Percentiles rank a stretch among this genome's conserved stretches.
phyloP scores from a whole-genome alignment of 2,888 invertebrate species.

The Athripsodes cinereus region DNA sequence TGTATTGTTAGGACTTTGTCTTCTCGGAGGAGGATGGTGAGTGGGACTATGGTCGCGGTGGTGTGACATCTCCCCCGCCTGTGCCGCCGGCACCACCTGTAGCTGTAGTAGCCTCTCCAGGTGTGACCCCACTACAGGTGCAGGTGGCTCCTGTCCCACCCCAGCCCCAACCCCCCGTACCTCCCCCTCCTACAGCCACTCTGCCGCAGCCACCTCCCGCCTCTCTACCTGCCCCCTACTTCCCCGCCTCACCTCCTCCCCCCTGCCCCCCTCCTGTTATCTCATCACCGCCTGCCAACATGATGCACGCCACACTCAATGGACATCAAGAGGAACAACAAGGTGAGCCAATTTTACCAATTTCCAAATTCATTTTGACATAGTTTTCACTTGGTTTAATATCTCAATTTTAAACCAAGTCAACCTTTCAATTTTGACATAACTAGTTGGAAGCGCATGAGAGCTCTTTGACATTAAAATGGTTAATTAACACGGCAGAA shows the following conservation, averaged over 20 bases:
- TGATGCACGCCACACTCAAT: constrained; percentile 26
- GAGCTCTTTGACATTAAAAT: too few species aligned
- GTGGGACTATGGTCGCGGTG: constrained; percentile 19
- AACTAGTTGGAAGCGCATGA: too few species aligned
- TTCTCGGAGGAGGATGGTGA: constrained; percentile 54
- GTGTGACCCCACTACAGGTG: constrained; percentile 29
- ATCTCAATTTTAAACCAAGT: too few species aligned
- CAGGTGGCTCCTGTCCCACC: constrained; percentile 29
- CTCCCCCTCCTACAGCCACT: constrained; percentile 3
- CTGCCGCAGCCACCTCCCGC: constrained; percentile 16
- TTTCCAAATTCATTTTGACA: too few species aligned
- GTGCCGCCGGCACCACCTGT: constrained; percentile 29
- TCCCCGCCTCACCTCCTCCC: constrained; percentile 35
- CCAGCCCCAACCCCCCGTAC: constrained; percentile 30
- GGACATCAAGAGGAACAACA: constrained; percentile 26
- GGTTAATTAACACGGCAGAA: too few species aligned
- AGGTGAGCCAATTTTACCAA: constrained; percentile 11
- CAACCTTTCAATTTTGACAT: too few species aligned
- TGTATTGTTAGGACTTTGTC: constrained; percentile 47
- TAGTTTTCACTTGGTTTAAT: too few species aligned
- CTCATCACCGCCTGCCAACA: constrained; percentile 36
- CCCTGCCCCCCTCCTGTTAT: constrained; percentile 36
- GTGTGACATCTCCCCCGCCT: constrained; percentile 26
- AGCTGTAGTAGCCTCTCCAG: constrained; percentile 27
- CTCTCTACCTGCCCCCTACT: constrained; percentile 29